Base-by-base conservation (phyloP, 2,113 vertebrate genomes). In the Scomber scombrus region DNA sequence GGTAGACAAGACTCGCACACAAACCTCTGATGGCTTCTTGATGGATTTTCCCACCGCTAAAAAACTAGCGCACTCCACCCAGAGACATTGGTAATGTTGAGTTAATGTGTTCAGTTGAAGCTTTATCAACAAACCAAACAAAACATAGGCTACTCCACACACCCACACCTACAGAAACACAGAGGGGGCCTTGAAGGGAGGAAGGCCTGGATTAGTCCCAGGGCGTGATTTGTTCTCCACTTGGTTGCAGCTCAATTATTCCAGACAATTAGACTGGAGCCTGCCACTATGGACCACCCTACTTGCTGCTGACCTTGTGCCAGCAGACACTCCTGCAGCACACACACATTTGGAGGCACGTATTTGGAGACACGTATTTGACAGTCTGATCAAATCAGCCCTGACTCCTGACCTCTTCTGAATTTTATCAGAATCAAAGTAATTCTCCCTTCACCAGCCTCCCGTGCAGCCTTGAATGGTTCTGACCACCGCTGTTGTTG, bases 171-270 rank as follows among this genome's bases (percentile, higher is more conserved):
- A 78, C 56, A 67, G 23, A 74, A 74, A 71, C 23, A 65, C 88
- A 87, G 71, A 87, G 70, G 64, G 71, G 68, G 57, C 78, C 89
- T 82, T 89, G 71, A 86, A 62, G 71, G 72, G 77, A 86, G 86
- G 85, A 86, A 90, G 72, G 85, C 70, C 85, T 71, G 77, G 87
- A 91, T 92, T 92, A 91, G 89, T 86, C 90, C 87, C 86, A 88
- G 85, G 90, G 91, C 66, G 84, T 87, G 86, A 92, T 90, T 91
- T 86, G 76, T 85, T 89, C 91, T 92, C 78, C 88, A 90, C 90
- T 90, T 77, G 89, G 87, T 88, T 89, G 92, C 85, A 89, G 88
- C 86, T 90, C 91, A 93, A 92, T 93, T 92, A 93, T 93, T 93
- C 88, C 91, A 91, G 88, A 91, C 91, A 92, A 94, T 93, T 92